Percentiles rank a stretch among this genome's conserved stretches.
Conservation (phyloP, 1,140 invertebrate genomes). For the Brachionus paranguensis region DNA sequence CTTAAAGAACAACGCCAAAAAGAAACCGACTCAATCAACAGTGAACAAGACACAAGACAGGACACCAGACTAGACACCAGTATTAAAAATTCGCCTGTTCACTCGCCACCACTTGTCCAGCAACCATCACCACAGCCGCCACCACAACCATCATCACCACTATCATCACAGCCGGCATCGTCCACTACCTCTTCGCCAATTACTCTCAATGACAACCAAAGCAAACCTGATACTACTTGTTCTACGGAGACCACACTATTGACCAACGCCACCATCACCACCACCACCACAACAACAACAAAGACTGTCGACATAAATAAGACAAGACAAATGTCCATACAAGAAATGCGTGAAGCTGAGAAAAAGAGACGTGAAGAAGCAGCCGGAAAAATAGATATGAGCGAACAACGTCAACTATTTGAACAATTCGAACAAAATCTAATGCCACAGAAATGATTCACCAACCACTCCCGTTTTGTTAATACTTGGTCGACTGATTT, state of each 20-base stretch:
- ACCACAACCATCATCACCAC: not conserved
- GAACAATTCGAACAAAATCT: constrained; percentile 39
- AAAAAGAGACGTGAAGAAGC: constrained; percentile 28
- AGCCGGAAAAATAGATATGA: constrained; percentile 36
- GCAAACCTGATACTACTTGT: not conserved
- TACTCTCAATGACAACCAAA: not conserved
- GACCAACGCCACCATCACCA: not conserved
- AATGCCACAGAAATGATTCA: not conserved
- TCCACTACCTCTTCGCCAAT: not conserved
- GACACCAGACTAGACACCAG: not conserved
- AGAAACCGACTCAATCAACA: not conserved
- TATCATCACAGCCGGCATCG: not conserved
- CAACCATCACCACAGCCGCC: not conserved
- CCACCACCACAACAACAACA: not conserved
- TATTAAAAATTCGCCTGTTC: not conserved
- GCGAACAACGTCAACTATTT: constrained; percentile 20
- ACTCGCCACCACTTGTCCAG: not conserved
- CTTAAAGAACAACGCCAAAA: constrained; percentile 22
- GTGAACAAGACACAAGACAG: not conserved
- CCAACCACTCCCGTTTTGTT: too few species aligned
- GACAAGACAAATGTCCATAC: constrained; percentile 8
- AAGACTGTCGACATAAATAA: not conserved
- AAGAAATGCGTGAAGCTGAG: constrained; percentile 33
- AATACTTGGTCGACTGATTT: too few species aligned
- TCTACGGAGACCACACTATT: too few species aligned